Evolutionary conservation across 2,888 invertebrate species (phyloP), one percentile per base, ranked within the genome.

Genomic region (Nephrotoma flavescens): DNA sequence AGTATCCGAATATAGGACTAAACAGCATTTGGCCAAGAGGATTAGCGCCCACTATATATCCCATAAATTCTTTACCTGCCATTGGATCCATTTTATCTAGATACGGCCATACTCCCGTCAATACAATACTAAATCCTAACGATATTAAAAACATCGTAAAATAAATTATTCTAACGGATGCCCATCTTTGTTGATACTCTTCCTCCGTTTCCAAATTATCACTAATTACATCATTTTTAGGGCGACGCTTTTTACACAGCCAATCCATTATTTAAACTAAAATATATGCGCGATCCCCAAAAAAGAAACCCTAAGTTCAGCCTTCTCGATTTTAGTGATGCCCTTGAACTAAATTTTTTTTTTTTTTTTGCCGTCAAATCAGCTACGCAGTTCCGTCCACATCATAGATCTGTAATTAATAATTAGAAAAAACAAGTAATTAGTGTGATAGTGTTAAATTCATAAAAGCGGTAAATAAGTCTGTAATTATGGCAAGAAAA

Each of bases 121-220:
- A 93, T 88, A 96, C 95, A 88, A 97, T 96, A 90, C 97, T 97
- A 92, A 97, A 97, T 42, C 96, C 97, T 86, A 97, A 92, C 0
- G 96, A 96, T 94, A 97, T 97, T 88, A 97, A 93, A 92, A 97
- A 97, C 95, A 97, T 96, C 87, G 97, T 97, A 91, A 96, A 96
- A 92, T 97, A 97, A 89, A 97, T 95, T 83, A 96, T 93, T 89
- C 95, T 94, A 88, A 97, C 93, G 88, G 97, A 97, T 88, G 94
- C 93, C 95, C 96, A 96, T 92, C 97, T 93, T 90, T 94, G 93
- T 88, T 92, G 93, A 88, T 94, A 94, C 90, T 96, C 94, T 87
- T 92, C 91, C 83, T 92, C 90, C 5, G 94, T 95, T 93, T 97
- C 97, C 89, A 96, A 92, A 87, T 92, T 92, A 89, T 93, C 93